phyloP scores from a whole-genome alignment of 64 coral and sea anemone species.

The Montipora efflorescens region DNA sequence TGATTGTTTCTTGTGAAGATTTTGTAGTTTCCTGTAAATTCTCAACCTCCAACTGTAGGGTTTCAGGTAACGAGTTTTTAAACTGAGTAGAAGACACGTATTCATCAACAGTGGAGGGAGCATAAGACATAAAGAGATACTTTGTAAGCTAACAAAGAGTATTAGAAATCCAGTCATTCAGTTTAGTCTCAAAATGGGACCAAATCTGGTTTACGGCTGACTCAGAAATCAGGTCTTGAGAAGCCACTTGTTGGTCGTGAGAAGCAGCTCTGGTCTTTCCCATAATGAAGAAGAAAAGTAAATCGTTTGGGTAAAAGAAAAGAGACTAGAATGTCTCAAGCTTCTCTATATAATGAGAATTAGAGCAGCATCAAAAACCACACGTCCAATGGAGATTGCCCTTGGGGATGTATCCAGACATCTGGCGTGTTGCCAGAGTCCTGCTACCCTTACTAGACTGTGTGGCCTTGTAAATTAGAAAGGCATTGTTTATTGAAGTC shows the following conservation, averaged over 20 bases:
- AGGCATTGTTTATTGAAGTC: no score
- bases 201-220: neutral
- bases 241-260: constrained; percentile 20
- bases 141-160: constrained; percentile 47
- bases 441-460: no score
- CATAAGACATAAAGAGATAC: constrained; percentile 55
- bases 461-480: no score
- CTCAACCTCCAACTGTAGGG: constrained; percentile 54
- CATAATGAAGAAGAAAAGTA: constrained; percentile 50
- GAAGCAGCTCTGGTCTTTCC: constrained; percentile 54
- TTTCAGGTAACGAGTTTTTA: constrained; percentile 33
- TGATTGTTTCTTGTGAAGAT: constrained; percentile 49
- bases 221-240: neutral
- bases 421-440: no score
- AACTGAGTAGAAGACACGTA: constrained; percentile 56
- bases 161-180: constrained; percentile 43
- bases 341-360: constrained; percentile 42
- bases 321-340: constrained; percentile 18
- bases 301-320: constrained; percentile 49
- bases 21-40: constrained; percentile 51
- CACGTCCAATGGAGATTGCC: neutral
- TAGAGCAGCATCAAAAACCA: neutral
- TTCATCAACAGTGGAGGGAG: constrained; percentile 45
- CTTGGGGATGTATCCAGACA: no score
- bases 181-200: constrained; percentile 54